phyloP scores from a whole-genome alignment of 1,140 invertebrate species.

The Pantala flavescens region DNA sequence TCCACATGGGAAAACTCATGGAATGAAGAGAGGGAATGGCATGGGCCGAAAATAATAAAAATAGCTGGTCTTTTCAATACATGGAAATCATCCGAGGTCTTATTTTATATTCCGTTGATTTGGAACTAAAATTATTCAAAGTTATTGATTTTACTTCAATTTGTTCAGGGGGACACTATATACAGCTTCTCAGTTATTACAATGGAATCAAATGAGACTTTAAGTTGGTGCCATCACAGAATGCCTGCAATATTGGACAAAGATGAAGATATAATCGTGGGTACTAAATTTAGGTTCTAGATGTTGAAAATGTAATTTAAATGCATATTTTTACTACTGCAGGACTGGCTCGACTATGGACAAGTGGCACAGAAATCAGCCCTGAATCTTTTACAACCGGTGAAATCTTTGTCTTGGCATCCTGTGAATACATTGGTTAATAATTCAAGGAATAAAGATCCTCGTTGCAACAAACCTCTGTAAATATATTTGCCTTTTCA shows the following conservation, averaged over 20 bases:
- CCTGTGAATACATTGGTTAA: constrained; percentile 60
- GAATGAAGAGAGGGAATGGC: constrained; percentile 44
- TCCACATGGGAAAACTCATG: constrained; percentile 41
- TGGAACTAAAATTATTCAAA: neutral
- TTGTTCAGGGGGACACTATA: constrained; percentile 41
- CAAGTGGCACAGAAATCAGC: constrained; percentile 44
- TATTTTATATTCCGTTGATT: constrained; percentile 20
- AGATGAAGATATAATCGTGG: constrained; percentile 54
- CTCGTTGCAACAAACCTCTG: constrained; percentile 50
- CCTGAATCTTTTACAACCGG: constrained; percentile 40
- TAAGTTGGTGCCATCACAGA: constrained; percentile 66
- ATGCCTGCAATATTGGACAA: constrained; percentile 65
- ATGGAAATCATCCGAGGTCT: constrained; percentile 46
- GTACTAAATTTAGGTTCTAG: constrained; percentile 20
- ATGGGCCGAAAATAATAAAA: constrained; percentile 51
- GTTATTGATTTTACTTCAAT: neutral
- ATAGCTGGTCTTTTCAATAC: constrained; percentile 68
- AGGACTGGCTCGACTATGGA: constrained; percentile 60
- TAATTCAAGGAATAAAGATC: constrained; percentile 56
- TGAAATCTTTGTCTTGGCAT: constrained; percentile 47
- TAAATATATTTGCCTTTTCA: constrained; percentile 28
- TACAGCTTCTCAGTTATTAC: constrained; percentile 71
- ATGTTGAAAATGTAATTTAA: neutral
- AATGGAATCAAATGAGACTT: constrained; percentile 54
- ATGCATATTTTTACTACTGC: constrained; percentile 23